Evolutionary conservation across 35 echinoderm and acorn worm genomes (phyloP).

Genomic region (Apostichopus parvimensis): DNA sequence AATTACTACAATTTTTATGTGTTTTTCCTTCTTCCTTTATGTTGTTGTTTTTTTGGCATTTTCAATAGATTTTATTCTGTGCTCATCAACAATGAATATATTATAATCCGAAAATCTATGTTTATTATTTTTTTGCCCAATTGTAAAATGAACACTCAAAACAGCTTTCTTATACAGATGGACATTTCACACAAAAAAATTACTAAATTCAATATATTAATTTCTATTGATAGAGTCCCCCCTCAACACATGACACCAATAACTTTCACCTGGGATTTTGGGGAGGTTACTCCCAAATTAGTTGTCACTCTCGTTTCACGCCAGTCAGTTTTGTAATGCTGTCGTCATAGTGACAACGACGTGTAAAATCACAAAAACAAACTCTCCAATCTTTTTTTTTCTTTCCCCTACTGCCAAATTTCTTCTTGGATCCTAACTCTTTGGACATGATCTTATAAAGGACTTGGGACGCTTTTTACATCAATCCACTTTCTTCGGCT

Average conservation of each 20-base stretch:
- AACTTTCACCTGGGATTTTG: neutral
- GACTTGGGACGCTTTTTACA: neutral
- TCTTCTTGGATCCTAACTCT: slow-evolving; percentile 1
- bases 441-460: slow-evolving; percentile 13
- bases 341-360: neutral
- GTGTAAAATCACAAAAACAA: neutral
- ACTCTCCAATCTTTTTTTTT: neutral
- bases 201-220: neutral
- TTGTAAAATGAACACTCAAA: neutral
- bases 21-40: no score
- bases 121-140: neutral
- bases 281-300: no score
- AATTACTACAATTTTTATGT: no score
- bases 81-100: no score
- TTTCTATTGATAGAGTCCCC: neutral
- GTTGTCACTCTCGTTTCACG: neutral
- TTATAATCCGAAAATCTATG: neutral
- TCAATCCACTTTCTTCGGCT: slow-evolving; percentile 1
- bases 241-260: neutral
- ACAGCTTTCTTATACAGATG: neutral
- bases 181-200: neutral
- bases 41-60: no score
- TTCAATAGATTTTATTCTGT: no score
- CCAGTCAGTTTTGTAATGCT: neutral
- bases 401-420: neutral